These are phyloP conservation scores for Gibbula magus DNA, from an alignment of 2,888 invertebrate species.

Conservation along the genomic window DNA sequence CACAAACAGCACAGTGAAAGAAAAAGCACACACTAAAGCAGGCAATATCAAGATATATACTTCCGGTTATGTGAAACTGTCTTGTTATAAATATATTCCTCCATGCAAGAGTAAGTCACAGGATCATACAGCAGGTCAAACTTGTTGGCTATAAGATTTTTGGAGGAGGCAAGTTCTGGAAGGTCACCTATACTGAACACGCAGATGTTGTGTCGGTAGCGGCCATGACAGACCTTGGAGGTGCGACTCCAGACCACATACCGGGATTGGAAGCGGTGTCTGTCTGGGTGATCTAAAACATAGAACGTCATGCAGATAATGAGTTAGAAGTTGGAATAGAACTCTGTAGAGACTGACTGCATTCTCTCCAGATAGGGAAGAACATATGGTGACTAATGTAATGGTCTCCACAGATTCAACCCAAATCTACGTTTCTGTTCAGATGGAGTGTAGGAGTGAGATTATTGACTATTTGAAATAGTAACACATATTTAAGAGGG, in stretches of 20 bases:
- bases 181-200: slow-evolving; percentile 66
- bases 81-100: slow-evolving; percentile 53
- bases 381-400: too few species aligned
- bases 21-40: too few species aligned
- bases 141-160: slow-evolving; percentile 72
- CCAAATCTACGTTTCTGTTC: too few species aligned
- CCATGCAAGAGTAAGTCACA: slow-evolving; percentile 67
- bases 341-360: too few species aligned
- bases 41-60: too few species aligned
- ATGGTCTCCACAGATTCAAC: too few species aligned
- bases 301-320: background rate
- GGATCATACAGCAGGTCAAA: slow-evolving; percentile 67
- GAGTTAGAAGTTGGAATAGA: too few species aligned
- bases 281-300: slow-evolving; percentile 45
- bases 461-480: too few species aligned
- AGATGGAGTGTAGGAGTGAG: too few species aligned
- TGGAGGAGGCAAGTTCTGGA: slow-evolving; percentile 45
- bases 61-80: slow-evolving; percentile 26
- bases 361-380: too few species aligned
- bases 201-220: slow-evolving; percentile 57
- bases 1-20: too few species aligned
- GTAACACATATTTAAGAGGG: too few species aligned
- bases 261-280: slow-evolving; percentile 41
- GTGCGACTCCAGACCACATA: slow-evolving; percentile 48
- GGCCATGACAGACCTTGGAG: slow-evolving; percentile 29